These are phyloP conservation scores for Tridacna crocea DNA, from an alignment of 2,888 invertebrate species.

Conservation along the genomic window DNA sequence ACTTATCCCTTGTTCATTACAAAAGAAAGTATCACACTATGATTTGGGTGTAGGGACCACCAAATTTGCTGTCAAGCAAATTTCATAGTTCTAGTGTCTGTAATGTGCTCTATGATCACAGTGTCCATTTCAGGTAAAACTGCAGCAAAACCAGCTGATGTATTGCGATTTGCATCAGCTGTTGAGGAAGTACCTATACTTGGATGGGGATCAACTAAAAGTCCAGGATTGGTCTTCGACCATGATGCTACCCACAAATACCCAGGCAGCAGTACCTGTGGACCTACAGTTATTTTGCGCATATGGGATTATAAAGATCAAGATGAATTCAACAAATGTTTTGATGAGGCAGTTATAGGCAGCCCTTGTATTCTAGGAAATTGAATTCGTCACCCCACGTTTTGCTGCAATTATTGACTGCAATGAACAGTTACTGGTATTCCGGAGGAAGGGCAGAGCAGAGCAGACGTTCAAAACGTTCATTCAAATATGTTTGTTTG, in stretches of 20 bases:
- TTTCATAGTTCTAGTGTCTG: too few relatives aligned
- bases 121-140: neutral
- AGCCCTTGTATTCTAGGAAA: too few relatives aligned
- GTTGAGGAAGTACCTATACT: neutral
- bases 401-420: too few relatives aligned
- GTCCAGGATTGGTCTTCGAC: neutral
- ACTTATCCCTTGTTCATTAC: too few relatives aligned
- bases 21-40: too few relatives aligned
- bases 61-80: too few relatives aligned
- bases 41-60: too few relatives aligned
- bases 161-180: neutral
- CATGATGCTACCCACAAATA: neutral
- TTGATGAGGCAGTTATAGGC: neutral
- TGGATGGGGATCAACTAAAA: neutral
- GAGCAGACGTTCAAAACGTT: too few relatives aligned
- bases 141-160: slow-evolving; percentile 1
- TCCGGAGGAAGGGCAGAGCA: too few relatives aligned
- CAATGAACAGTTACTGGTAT: too few relatives aligned
- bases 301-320: slow-evolving; percentile 5
- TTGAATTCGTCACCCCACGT: too few relatives aligned
- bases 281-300: slow-evolving; percentile 5
- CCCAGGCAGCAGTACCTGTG: neutral
- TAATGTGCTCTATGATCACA: neutral
- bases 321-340: neutral
- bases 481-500: too few relatives aligned